Conservation (phyloP, 2,113 vertebrate species). For the Colistium nudipinnis region DNA sequence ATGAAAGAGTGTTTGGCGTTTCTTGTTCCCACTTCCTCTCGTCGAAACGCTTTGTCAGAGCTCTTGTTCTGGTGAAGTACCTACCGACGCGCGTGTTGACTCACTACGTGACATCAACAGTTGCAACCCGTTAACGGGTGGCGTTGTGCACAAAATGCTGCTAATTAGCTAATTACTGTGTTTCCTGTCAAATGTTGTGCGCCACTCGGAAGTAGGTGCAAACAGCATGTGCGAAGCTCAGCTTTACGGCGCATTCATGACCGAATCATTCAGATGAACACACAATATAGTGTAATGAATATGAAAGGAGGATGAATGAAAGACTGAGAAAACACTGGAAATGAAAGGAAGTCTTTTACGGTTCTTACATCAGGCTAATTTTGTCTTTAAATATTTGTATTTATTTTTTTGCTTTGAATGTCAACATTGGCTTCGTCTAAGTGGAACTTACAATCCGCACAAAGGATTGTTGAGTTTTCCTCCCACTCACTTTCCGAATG, state of each 20-base stretch:
- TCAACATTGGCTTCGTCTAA: conserved; percentile 32
- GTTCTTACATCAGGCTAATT: conserved; percentile 7
- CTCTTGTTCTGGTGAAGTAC: conserved; percentile 33
- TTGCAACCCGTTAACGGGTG: conserved; percentile 49
- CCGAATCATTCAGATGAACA: conserved; percentile 42
- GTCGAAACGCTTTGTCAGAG: conserved; percentile 34
- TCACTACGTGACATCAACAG: conserved; percentile 51
- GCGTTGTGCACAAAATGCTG: conserved; percentile 69
- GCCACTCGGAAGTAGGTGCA: conserved; percentile 52
- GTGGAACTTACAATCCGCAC: conserved; percentile 21
- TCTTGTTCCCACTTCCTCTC: conserved; percentile 39
- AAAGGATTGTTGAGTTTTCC: conserved; percentile 18
- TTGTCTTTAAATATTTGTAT: conserved; percentile 30
- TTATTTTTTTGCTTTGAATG: conserved; percentile 38
- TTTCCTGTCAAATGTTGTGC: conserved; percentile 65
- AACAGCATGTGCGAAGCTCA: conserved; percentile 20
- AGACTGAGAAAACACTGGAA: conserved; percentile 13
- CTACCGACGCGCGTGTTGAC: conserved; percentile 56
- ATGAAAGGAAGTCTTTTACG: conserved; percentile 6
- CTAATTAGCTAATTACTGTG: conserved; percentile 74
- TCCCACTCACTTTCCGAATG: conserved; percentile 28
- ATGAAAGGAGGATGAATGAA: conserved; percentile 8
- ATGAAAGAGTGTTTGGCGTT: conserved; percentile 39
- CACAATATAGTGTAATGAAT: conserved; percentile 44
- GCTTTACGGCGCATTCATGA: conserved; percentile 41